Base-by-base conservation (phyloP, 2,888 invertebrate species). In the Coenonympha glycerion region DNA sequence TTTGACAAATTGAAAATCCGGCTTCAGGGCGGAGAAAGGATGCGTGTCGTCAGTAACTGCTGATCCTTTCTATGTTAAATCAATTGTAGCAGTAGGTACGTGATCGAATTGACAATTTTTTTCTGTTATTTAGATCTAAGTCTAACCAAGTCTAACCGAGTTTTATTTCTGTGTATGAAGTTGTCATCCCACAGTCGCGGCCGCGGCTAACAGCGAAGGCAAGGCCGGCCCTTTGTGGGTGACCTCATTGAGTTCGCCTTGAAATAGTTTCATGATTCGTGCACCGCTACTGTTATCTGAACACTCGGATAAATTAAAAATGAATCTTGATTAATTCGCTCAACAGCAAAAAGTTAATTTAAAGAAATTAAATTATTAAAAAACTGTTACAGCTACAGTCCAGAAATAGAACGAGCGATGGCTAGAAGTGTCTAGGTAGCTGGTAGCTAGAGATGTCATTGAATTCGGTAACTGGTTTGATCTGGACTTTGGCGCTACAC, bases 241-340 rank as follows among this genome's bases (percentile, higher is more conserved):
- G 83, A 73, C 86, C 83, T 82, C 80, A 79, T 78, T 82, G 77
- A 69, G 74, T 61, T 84, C 71, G 76, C 84, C 85, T 85, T 86
- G 86, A 75, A 85, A 85, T 83, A 82, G 80, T 81, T 82, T 79
- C 76, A 80, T 78, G 79, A 82, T 82, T 77, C 73, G 78, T 76
- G 68, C 72, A 65, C 63, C 61, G 58, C 49, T 59, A 63, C 70
- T 74, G 69, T 76, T 79, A 76, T 79, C 76, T 77, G 66, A 74
- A 73, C 72, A 71, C 71, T 72, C 69, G 67, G 68, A 47, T 55
- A 47, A 52, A 52, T 45, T 49, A 47, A 45, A 41, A 39, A 40
- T 40, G n/a, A 54, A 54, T 52, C 30, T 47, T 33, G 30, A 39
- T 47, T 40, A 47, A 24, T 49, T 52, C 39, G 31, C 28, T 26